Evolutionary conservation across 2,113 vertebrate species (phyloP), one percentile per base, ranked within the genome.

Genomic region (Andinoacara biseriatus): DNA sequence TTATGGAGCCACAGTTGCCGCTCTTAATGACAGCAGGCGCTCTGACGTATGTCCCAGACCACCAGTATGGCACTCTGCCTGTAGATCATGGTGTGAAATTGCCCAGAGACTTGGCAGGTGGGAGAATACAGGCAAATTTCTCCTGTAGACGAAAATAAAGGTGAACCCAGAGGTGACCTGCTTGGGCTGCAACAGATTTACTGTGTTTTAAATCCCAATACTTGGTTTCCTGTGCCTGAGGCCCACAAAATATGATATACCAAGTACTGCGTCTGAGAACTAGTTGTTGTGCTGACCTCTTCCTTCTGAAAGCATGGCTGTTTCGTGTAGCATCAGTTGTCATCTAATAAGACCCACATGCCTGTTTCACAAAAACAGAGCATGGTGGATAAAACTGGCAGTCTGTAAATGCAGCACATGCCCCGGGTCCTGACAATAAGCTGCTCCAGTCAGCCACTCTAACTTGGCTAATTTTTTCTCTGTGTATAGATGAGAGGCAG

Each of bases 331-430:
- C 78, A 90, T 93, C 80, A 76, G 88, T 83, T 90, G 86, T 85
- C 78, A 72, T 81, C 54, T 94, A 94, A 94, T 91, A 79, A 90
- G 61, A 59, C 76, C 87, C 91, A 94, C 90, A 94, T 94, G 94
- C 57, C 57, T 54, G 75, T 92, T 93, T 89, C 84, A 88, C 83
- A 90, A 90, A 77, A 87, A 78, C 43, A 49, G 43, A 78, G 81
- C 22, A 56, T 54, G 13, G 76, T 78, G 81, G 81, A 87, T 78
- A 85, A 89, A 76, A 82, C 72, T 46, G 58, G 74, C 67, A 84
- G 49, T 43, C 67, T 80, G 72, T 80, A 33, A 85, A 90, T 24
- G 14, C 57, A 81, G 62, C 54, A 61, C 67, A 82, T 80, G 81
- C 82, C 83, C 46, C 14, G 43, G 15, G 33, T 92, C 89, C 87